These are phyloP conservation scores for Matsumyia berberina DNA, from an alignment of 2,888 invertebrate genomes.

Conservation along the genomic window DNA sequence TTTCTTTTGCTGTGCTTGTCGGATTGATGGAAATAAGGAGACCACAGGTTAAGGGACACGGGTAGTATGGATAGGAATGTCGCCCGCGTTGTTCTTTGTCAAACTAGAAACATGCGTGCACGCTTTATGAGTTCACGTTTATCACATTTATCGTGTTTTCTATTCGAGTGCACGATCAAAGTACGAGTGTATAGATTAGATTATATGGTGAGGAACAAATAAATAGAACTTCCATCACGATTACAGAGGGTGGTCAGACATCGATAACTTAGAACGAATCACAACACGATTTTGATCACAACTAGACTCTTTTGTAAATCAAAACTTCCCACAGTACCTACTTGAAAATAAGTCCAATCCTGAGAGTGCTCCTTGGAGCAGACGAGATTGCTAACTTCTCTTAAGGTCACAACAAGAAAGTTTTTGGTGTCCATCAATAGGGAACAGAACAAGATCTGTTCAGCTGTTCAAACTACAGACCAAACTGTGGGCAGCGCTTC, in stretches of 20 bases:
- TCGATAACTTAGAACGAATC: too few relatives aligned
- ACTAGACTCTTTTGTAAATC: too few relatives aligned
- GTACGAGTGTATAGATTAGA: slow-evolving; percentile 1
- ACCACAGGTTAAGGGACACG: slow-evolving; percentile 8
- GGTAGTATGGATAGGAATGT: not conserved
- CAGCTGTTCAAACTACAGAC: too few relatives aligned
- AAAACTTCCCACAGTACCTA: too few relatives aligned
- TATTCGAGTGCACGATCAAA: not conserved
- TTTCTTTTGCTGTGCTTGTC: slow-evolving; percentile 36
- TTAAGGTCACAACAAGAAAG: too few relatives aligned
- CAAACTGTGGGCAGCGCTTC: too few relatives aligned
- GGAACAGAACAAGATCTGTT: too few relatives aligned
- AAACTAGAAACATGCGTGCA: not conserved
- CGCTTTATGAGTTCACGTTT: not conserved
- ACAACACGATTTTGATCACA: too few relatives aligned
- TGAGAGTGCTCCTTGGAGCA: too few relatives aligned
- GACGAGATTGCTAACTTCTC: too few relatives aligned
- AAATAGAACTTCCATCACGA: not conserved
- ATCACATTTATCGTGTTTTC: not conserved
- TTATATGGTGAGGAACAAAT: not conserved
- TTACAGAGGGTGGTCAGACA: not conserved
- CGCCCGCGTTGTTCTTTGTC: not conserved
- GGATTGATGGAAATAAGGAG: slow-evolving; percentile 24
- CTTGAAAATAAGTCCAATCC: too few relatives aligned
- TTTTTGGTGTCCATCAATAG: too few relatives aligned